A percentile compares a stretch with the other conserved stretches of the same genome.
Conservation (phyloP, 2,113 vertebrate species). For the Antechinus flavipes region DNA sequence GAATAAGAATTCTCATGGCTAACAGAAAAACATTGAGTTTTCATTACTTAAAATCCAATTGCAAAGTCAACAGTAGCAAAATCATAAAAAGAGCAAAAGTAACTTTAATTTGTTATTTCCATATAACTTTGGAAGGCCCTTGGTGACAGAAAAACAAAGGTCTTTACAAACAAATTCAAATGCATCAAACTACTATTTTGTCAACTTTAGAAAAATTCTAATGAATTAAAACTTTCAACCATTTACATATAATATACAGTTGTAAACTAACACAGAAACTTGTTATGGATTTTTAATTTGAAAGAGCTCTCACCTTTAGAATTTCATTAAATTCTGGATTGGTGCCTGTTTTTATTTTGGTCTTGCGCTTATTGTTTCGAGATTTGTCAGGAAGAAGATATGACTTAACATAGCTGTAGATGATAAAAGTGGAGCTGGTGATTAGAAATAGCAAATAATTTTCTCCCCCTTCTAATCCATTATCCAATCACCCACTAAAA, state of each 20-base stretch:
- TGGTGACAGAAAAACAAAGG: constrained; percentile 13
- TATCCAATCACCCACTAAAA: neutral
- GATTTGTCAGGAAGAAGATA: constrained; percentile 98
- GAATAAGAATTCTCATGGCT: neutral
- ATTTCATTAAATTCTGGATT: constrained; percentile 96
- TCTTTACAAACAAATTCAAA: neutral
- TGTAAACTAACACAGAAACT: neutral
- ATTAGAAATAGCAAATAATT: constrained; percentile 23
- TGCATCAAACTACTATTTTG: constrained; percentile 41
- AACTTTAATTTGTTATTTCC: neutral
- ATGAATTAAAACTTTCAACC: constrained; percentile 18
- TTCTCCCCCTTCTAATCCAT: neutral
- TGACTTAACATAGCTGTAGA: constrained; percentile 94
- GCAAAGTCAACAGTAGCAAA: constrained; percentile 1
- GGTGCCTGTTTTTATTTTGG: constrained; percentile 93
- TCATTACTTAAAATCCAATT: constrained; percentile 16
- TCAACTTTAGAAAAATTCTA: constrained; percentile 5
- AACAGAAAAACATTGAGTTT: constrained; percentile 29
- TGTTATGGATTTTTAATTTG: neutral
- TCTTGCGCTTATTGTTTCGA: constrained; percentile 97
- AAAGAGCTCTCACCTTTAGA: constrained; percentile 88
- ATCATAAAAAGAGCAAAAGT: constrained; percentile 1
- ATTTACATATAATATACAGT: constrained; percentile 21
- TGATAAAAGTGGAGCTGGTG: constrained; percentile 37
- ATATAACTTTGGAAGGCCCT: constrained; percentile 3